Percentiles rank a stretch among this genome's conserved stretches.
phyloP scores from a whole-genome alignment of 2,888 invertebrate species.

The Erebia palarica region DNA sequence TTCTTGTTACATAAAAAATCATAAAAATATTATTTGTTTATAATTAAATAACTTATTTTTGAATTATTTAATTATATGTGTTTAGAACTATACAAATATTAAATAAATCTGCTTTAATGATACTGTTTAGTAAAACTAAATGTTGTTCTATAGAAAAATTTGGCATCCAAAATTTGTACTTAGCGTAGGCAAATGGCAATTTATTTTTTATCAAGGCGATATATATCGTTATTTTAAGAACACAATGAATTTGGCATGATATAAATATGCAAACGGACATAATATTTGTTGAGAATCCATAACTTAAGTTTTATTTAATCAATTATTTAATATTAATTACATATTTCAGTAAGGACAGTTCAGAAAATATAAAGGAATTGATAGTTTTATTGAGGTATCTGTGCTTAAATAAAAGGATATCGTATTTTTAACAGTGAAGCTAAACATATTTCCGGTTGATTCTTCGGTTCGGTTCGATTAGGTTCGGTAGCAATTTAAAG shows the following conservation, averaged over 20 bases:
- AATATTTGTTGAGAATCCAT: not conserved
- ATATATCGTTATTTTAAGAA: conserved; percentile 1
- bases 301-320: too few species aligned
- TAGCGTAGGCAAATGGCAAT: conserved; percentile 42
- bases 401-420: too few species aligned
- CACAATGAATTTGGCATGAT: conserved; percentile 10
- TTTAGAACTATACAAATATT: not conserved
- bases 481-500: too few species aligned
- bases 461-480: too few species aligned
- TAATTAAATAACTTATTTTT: not conserved
- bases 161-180: conserved; percentile 66
- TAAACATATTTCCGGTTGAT: too few species aligned
- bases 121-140: conserved; percentile 3
- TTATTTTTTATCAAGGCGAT: conserved; percentile 41
- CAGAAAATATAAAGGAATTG: not conserved
- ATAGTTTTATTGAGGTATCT: not conserved
- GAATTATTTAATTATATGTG: not conserved
- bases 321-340: too few species aligned
- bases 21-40: not conserved
- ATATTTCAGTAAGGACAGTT: not conserved
- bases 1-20: not conserved
- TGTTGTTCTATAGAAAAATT: conserved; percentile 50
- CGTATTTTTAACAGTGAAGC: too few species aligned
- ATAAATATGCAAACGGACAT: not conserved
- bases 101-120: not conserved